phyloP scores from a whole-genome alignment of 2,797 vertebrate species.

The Poecilia wingei region DNA sequence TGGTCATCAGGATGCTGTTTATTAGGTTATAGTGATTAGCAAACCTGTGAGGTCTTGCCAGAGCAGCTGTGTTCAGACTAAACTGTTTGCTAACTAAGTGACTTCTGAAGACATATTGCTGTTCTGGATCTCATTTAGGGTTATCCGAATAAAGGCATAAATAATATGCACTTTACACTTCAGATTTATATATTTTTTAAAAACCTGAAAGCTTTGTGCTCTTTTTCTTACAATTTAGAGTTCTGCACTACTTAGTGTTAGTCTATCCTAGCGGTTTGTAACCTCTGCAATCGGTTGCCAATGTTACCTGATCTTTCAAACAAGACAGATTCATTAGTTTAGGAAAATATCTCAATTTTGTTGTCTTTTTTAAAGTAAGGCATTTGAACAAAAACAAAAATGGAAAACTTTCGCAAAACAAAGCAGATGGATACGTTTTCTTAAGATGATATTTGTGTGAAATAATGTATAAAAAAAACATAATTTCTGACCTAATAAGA shows the following conservation, averaged over 20 bases:
- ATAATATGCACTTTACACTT: background rate
- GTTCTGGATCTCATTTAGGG: background rate
- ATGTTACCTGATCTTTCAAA: background rate
- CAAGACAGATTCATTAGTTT: background rate
- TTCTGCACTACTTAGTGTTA: background rate
- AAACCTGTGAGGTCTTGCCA: background rate
- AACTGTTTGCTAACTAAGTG: background rate
- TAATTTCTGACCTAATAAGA: background rate
- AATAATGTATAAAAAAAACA: background rate
- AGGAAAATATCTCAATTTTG: background rate
- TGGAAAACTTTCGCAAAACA: background rate
- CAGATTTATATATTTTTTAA: too few species aligned
- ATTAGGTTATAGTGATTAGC: background rate
- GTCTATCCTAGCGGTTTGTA: background rate
- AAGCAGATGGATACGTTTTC: background rate
- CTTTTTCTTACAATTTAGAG: background rate
- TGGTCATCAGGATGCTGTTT: background rate
- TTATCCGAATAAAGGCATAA: background rate
- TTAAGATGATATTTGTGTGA: background rate
- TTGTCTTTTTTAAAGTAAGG: background rate
- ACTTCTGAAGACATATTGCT: background rate
- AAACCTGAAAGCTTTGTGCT: background rate
- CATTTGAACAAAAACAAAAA: background rate
- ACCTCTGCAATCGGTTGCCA: background rate
- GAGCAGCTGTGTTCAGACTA: background rate